Evolutionary conservation across 2,888 invertebrate genomes (phyloP), one percentile per base, ranked within the genome.

Genomic region (Aromia moschata): DNA sequence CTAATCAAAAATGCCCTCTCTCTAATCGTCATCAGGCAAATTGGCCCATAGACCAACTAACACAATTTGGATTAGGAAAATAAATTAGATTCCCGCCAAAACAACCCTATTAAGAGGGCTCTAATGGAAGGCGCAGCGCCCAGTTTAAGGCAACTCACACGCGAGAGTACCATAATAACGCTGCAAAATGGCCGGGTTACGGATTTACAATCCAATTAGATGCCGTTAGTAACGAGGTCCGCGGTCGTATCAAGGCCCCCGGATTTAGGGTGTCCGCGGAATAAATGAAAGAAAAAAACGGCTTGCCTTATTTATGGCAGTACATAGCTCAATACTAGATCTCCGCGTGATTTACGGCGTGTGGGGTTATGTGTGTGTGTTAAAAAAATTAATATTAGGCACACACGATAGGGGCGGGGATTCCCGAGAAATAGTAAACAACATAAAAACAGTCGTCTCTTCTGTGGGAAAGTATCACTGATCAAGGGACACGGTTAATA

Each of bases 191-290:
- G 53, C 16, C 17, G 56, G 54, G 54, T 58, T 49, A 30, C 12
- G 58, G 64, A 64, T 61, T 64, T 58, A 54, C 61, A 61, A 61
- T 56, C 60, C 56, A 61, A 64, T 64, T 58, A 64, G 60, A 51
- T 51, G 53, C 52, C 33, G 56, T 58, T 60, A 31, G 52, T 52
- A 52, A 52, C 31, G 52, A 52, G 52, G 41, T 56, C 54, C 16
- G 51, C 36, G 43, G 41, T 25, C 30, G 38, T 36, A 49, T 55
- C 52, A 55, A 43, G 45, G 60, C 51, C 30, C 31, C 36, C 18
- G 31, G 38, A 37, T 47, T 15, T 17, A 31, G 37, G 25, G 25
- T 56, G 56, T 36, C 15, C n/a, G 10, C 5, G 41, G 52, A 31
- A 41, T 52, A 52, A 38, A 38, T 49, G 37, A 20, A 10, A 3